These are phyloP conservation scores for Monochamus saltuarius DNA, from an alignment of 1,140 invertebrate species.

Conservation along the genomic window DNA sequence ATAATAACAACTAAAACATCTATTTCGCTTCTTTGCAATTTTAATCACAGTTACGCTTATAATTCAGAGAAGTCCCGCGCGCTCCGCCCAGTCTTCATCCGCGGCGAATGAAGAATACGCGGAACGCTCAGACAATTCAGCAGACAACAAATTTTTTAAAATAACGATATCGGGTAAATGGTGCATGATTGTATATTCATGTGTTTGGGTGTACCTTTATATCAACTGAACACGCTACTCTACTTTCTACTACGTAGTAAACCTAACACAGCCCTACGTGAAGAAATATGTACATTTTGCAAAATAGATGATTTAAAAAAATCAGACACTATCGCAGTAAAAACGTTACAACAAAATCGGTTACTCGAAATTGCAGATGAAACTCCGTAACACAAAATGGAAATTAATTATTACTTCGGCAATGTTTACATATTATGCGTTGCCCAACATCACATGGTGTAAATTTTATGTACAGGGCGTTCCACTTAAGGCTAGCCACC, in stretches of 20 bases:
- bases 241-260: conserved; percentile 8
- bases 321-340: too few species aligned
- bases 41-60: conserved; percentile 31
- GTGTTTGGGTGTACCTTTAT: conserved; percentile 11
- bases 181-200: conserved; percentile 25
- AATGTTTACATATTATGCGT: too few species aligned
- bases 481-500: too few species aligned
- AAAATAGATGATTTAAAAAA: too few species aligned
- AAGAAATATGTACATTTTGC: conserved; percentile 17
- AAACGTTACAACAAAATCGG: too few species aligned
- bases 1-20: neutral
- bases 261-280: conserved; percentile 15
- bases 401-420: too few species aligned
- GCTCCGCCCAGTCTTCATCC: conserved; percentile 6
- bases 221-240: conserved; percentile 7
- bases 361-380: too few species aligned
- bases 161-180: conserved; percentile 20
- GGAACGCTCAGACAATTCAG: too few species aligned
- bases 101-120: too few species aligned
- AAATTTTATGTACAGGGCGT: too few species aligned
- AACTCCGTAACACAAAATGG: too few species aligned
- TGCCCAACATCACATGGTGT: too few species aligned
- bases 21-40: conserved; percentile 17
- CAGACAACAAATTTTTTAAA: conserved; percentile 22
- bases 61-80: conserved; percentile 16